Evolutionary conservation across 2,888 invertebrate species (phyloP), one percentile per base, ranked within the genome.

Genomic region (Charanyca ferruginea): DNA sequence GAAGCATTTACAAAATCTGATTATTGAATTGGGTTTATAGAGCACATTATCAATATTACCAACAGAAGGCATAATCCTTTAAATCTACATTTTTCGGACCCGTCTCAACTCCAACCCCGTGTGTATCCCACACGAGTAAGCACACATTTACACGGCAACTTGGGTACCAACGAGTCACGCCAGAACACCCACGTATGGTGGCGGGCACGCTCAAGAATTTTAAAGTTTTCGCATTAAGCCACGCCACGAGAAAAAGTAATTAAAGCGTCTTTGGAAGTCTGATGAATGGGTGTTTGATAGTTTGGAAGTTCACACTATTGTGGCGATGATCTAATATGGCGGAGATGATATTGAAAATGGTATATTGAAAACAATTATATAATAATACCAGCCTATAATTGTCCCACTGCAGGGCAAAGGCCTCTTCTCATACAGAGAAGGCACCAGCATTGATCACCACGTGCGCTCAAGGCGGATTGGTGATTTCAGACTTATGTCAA

Each of bases 191-290:
- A 58, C 80, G 79, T 81, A 83, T 82, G 72, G 74, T 57, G 77
- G 70, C 77, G 63, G 63, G 66, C 60, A 83, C 77, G 84, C 71
- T 64, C 65, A 86, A 87, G 87, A 87, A 87, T 88, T 91, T 89
- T 89, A 88, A 93, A 94, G 93, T 93, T 93, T 93, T 89, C 93
- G 68, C 93, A 94, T 94, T 93, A 93, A 81, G 73, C 76, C 75
- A 72, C 80, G 73, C 73, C 61, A 67, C 54, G 79, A 77, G 77
- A 85, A 83, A 84, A 81, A 84, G 83, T 81, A 83, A 87, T 87
- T 85, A 86, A 84, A 81, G 45, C 83, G 48, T 81, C 81, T 81
- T 81, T 82, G 60, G 55, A 77, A 82, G 64, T 81, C 38, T 72
- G 72, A 61, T 66, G 57, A 54, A 61, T 57, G 42, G 63, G 45